Conservation (phyloP, 2,113 vertebrate species). For the Hippopotamus amphibius region DNA sequence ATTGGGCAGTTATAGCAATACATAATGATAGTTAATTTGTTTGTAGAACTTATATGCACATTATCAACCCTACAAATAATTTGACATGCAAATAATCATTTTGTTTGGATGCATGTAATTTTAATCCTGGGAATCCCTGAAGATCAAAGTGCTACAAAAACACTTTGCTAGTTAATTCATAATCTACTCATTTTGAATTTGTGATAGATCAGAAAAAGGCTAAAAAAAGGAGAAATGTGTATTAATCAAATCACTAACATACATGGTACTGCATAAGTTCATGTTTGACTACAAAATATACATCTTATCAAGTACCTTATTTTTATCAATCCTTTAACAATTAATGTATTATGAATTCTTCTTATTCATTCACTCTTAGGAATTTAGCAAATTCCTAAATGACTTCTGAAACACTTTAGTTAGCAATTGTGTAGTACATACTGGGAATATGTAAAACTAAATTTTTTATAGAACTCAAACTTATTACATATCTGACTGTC, state of each 20-base stretch:
- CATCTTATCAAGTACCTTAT: not conserved
- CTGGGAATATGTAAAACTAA: slow-evolving; percentile 21
- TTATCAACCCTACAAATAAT: not conserved
- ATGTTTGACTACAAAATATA: not conserved
- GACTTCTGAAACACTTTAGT: not conserved
- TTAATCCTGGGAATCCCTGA: not conserved
- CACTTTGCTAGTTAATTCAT: slow-evolving; percentile 30
- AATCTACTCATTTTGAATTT: slow-evolving; percentile 5
- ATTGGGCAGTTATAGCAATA: not conserved
- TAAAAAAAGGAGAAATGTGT: not conserved
- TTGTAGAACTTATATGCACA: not conserved
- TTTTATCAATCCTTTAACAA: not conserved
- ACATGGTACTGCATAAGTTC: not conserved
- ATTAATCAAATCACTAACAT: not conserved
- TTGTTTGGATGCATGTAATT: slow-evolving; percentile 14
- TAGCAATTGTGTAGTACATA: not conserved
- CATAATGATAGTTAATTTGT: slow-evolving; percentile 9
- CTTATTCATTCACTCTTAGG: not conserved
- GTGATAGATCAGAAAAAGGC: slow-evolving; percentile 18
- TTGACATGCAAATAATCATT: not conserved
- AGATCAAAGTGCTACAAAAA: slow-evolving; percentile 1
- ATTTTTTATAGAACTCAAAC: not conserved
- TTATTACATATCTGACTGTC: not conserved
- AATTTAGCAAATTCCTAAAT: slow-evolving; percentile 45
- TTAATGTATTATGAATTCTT: not conserved